phyloP scores from a whole-genome alignment of 1,140 invertebrate species.

The Saccostrea cuccullata region DNA sequence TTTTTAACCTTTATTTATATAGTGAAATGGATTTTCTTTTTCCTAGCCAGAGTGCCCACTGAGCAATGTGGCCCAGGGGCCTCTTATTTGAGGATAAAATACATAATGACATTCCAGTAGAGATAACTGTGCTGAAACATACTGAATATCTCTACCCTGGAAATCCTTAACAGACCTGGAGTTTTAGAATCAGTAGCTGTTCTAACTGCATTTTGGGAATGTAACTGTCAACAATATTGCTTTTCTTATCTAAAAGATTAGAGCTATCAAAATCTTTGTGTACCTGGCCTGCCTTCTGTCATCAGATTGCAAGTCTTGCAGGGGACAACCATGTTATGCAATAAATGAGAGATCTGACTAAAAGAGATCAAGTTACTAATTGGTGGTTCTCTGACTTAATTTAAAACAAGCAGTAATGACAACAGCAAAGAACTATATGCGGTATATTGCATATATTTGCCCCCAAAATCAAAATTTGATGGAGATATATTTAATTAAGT shows the following conservation, averaged over 20 bases:
- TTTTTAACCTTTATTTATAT: no score
- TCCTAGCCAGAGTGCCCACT: no score
- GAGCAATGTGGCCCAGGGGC: no score
- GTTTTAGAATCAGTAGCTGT: not conserved
- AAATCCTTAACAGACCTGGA: not conserved
- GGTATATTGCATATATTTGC: no score
- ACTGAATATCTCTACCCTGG: no score
- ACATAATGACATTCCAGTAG: no score
- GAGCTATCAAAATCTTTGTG: not conserved
- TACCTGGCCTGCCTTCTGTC: slow-evolving; percentile 1
- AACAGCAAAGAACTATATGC: no score
- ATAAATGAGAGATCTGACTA: slow-evolving; percentile 12
- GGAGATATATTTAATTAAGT: no score
- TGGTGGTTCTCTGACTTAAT: not conserved
- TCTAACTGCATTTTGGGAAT: not conserved
- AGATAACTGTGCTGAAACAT: no score
- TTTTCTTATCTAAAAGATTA: slow-evolving; percentile 5
- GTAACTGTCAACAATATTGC: slow-evolving; percentile 7
- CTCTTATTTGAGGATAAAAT: no score
- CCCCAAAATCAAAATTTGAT: no score
- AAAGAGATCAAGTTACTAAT: slow-evolving; percentile 5
- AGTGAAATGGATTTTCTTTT: no score
- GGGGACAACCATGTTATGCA: slow-evolving; percentile 29
- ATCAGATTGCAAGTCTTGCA: not conserved
- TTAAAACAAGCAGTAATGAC: not conserved